These are phyloP conservation scores for Clarias batrachus DNA, from an alignment of 2,113 vertebrate genomes.

Conservation along the genomic window DNA sequence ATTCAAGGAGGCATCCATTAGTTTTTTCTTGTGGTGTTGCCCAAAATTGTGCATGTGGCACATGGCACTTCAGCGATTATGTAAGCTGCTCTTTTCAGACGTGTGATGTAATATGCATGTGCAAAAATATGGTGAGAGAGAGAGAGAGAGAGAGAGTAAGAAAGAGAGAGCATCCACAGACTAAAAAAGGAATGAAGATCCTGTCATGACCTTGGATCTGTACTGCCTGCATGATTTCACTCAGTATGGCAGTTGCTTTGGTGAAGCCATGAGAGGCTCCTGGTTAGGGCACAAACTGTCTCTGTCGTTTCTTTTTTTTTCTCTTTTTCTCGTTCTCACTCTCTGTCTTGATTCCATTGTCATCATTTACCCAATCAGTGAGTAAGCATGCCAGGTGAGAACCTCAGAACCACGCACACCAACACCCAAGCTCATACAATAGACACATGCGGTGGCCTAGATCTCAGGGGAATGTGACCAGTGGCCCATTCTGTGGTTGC, in stretches of 20 bases:
- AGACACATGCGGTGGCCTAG: neutral
- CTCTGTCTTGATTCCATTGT: neutral
- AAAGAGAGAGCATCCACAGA: neutral
- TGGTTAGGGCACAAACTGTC: neutral
- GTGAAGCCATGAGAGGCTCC: neutral
- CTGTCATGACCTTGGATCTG: neutral
- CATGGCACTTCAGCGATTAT: neutral
- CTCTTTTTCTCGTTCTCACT: neutral
- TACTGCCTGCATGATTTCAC: neutral
- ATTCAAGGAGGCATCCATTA: neutral
- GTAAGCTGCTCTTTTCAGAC: neutral
- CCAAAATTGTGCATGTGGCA: neutral
- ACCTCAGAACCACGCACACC: neutral
- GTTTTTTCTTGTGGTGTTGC: neutral
- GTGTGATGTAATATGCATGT: conserved; percentile 20
- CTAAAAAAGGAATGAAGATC: conserved; percentile 19
- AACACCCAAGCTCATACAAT: neutral
- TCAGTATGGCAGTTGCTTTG: conserved; percentile 17
- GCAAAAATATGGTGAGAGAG: neutral
- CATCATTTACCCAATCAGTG: neutral
- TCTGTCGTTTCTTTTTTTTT: neutral
- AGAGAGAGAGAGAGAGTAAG: too few species aligned
- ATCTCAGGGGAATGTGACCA: conserved; percentile 7
- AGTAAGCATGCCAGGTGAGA: neutral
- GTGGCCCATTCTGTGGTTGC: neutral